Base-by-base conservation (phyloP, 2,888 invertebrate genomes). In the Epirrhoe tristata region DNA sequence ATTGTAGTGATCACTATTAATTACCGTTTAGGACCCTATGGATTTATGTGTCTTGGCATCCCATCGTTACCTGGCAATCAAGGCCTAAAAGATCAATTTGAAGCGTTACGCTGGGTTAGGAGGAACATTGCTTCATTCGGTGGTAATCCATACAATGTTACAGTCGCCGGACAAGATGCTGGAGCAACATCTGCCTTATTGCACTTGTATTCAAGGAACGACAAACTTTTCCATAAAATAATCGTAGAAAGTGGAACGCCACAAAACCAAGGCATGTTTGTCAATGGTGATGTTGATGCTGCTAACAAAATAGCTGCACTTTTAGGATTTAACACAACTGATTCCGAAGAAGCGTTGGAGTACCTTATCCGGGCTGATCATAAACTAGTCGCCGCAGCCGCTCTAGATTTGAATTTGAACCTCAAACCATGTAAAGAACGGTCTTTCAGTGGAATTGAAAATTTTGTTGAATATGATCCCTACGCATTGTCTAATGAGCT, bases 11-110 rank as follows among this genome's bases (percentile, higher is more conserved):
- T 93, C 0, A 89, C 91, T 0, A 77, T 92, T 0, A 93, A 93
- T 67, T 93, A 93, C 67, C 87, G 93, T 0, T 78, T 93, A 32
- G 93, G 93, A 0, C 86, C 92, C 0, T 93, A 91, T 48, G 93
- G 93, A 46, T 93, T 93, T 65, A 83, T 93, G 84, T 92, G 93
- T 48, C 80, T 93, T 0, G 87, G 89, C 63, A 77, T 81, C 6
- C 92, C 93, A 0, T 70, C 78, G 1, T 79, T 89, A 3, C 83
- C 92, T 10, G 93, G 93, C 1, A 93, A 93, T 66, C 91, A 92
- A 73, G 93, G 93, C 0, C 79, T 93, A 1, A 92, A 90, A 73
- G 93, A 93, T 65, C 93, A 93, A 70, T 84, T 84, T 58, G 74
- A 80, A 67, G 93, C 92, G 0, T 71, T 93, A n/a, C 77, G 68